Percentiles rank a stretch among this genome's conserved stretches.
Conservation (phyloP, 2,888 invertebrate genomes). For the Opisthograptis luteolata region DNA sequence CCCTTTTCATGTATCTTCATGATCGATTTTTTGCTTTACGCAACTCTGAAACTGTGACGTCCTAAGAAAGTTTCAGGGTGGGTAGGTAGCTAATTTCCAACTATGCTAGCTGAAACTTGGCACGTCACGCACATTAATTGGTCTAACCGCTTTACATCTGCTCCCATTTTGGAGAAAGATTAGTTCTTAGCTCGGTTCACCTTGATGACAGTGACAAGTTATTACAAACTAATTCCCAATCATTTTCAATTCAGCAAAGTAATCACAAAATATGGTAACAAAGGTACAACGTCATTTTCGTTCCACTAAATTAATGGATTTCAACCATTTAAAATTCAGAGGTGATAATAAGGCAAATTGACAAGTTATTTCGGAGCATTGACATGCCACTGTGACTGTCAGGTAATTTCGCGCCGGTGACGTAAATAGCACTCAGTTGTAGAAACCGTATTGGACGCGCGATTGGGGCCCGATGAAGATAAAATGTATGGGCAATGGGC, state of each 20-base stretch:
- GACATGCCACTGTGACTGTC: slow-evolving; percentile 12
- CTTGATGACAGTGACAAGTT: no score
- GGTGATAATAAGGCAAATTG: not conserved
- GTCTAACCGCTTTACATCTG: not conserved
- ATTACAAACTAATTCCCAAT: no score
- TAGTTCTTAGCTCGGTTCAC: no score
- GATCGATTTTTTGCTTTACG: not conserved
- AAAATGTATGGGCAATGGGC: no score
- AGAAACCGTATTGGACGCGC: no score
- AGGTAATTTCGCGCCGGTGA: slow-evolving; percentile 11
- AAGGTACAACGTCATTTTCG: no score
- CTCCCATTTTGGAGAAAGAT: no score
- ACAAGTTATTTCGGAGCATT: slow-evolving; percentile 4
- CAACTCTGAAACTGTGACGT: not conserved
- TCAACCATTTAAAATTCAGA: not conserved
- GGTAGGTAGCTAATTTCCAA: not conserved
- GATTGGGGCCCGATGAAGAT: no score
- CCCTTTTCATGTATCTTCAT: slow-evolving; percentile 1
- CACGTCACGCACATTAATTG: not conserved
- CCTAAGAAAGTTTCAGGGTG: not conserved
- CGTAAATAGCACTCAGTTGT: slow-evolving; percentile 5
- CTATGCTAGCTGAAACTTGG: not conserved
- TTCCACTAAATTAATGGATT: no score
- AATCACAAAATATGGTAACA: no score
- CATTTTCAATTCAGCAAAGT: no score